Conservation (phyloP, 2,113 vertebrate genomes). For the Albula goreensis region DNA sequence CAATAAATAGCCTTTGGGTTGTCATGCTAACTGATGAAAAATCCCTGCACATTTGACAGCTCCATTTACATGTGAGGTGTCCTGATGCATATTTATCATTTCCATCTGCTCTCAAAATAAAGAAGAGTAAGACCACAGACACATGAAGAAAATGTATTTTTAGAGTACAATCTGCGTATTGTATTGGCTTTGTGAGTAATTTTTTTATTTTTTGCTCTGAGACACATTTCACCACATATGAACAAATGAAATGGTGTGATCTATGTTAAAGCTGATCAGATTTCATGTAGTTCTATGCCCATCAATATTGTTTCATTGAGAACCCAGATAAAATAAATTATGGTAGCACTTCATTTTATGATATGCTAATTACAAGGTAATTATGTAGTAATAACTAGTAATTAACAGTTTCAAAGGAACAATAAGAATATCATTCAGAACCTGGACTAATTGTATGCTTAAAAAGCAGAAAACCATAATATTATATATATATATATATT, state of each 20-base stretch:
- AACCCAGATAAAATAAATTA: too few relatives aligned
- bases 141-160: constrained; percentile 35
- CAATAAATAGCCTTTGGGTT: constrained; percentile 49
- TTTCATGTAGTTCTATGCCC: too few relatives aligned
- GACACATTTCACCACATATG: neutral
- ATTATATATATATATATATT: too few relatives aligned
- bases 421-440: too few relatives aligned
- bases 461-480: too few relatives aligned
- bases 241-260: neutral
- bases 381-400: too few relatives aligned
- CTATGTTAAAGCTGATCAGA: neutral
- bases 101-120: constrained; percentile 47
- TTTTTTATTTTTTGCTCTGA: neutral
- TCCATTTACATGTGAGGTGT: constrained; percentile 49
- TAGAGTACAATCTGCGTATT: neutral
- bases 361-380: too few relatives aligned
- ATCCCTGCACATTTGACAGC: constrained; percentile 44
- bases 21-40: constrained; percentile 53
- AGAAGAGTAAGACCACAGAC: constrained; percentile 47
- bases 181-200: constrained; percentile 16
- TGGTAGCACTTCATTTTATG: too few relatives aligned
- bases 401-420: too few relatives aligned
- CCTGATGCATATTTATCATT: constrained; percentile 61
- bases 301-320: too few relatives aligned
- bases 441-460: too few relatives aligned